phyloP scores from a whole-genome alignment of 2,888 invertebrate genomes.

The Polyommatus iphigenia region DNA sequence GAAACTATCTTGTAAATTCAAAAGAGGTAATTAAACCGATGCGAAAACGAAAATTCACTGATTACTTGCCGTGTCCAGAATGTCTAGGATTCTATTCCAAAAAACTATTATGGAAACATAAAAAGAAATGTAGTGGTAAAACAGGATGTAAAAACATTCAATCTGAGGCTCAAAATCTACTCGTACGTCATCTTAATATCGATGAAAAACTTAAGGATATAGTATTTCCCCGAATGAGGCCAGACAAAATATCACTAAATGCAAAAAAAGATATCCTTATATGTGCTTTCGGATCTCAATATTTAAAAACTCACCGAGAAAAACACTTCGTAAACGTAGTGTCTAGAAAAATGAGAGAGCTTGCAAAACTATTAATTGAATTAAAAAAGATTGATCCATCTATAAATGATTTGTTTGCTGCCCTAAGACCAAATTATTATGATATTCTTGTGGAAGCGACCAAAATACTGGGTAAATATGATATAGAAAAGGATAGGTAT shows the following conservation, averaged over 20 bases:
- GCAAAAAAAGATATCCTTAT: conserved; percentile 43
- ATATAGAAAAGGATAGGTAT: conserved; percentile 41
- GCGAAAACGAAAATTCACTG: too few relatives aligned
- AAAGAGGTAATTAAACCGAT: too few relatives aligned
- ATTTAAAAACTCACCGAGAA: conserved; percentile 43
- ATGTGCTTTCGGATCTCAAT: conserved; percentile 41
- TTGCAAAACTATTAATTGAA: conserved; percentile 45
- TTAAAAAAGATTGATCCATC: conserved; percentile 42
- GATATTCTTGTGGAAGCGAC: conserved; percentile 42
- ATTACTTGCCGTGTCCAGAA: too few relatives aligned
- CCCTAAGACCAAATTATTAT: conserved; percentile 36
- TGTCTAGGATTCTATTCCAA: too few relatives aligned
- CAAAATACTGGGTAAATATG: conserved; percentile 41
- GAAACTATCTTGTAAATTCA: too few relatives aligned
- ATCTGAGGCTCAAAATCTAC: conserved; percentile 47
- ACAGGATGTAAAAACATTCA: conserved; percentile 42
- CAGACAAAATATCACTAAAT: conserved; percentile 43
- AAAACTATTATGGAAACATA: too few relatives aligned
- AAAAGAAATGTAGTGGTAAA: conserved; percentile 29
- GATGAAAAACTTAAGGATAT: conserved; percentile 46
- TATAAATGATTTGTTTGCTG: conserved; percentile 39
- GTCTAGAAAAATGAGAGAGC: conserved; percentile 45
- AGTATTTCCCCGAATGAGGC: conserved; percentile 46
- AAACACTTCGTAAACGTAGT: conserved; percentile 43
- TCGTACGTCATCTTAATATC: conserved; percentile 44